Base-by-base conservation (phyloP, 2,888 invertebrate species). In the Entomobrya multifasciata region DNA sequence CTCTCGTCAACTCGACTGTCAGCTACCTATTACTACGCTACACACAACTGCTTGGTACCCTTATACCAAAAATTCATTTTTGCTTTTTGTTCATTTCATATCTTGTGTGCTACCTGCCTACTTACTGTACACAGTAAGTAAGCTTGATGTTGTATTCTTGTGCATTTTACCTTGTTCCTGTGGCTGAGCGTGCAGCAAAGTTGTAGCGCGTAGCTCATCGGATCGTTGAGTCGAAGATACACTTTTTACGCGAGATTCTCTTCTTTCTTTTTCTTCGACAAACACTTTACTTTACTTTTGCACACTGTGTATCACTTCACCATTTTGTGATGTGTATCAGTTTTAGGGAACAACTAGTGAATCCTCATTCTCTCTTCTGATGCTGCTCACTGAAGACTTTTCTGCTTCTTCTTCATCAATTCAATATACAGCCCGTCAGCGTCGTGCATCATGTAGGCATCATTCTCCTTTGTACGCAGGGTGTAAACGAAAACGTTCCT, bases 401-500 rank as follows among this genome's bases (percentile, higher is more conserved):
- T 27, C 70, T 67, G 15, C 11, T 76, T 55, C 47, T 60, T 77
- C 57, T 57, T 22, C 77, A 78, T 36, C 36, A 77, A 72, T 47
- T 67, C 25, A 60, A 65, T 65, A 79, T 72, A 27, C 65, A 65
- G 30, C 27, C 25, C 62, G 78, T 78, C 78, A 78, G 78, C 78
- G 62, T 70, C 70, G 41, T 84, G 84, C 84, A 77, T 84, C 41
- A 70, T 84, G 84, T 67, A 77, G 49, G 62, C 81, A 47, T 49
- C 76, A 76, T 65, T 65, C 67, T 44, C 41, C 44, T 65, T 41
- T 65, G 62, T 70, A 80, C 52, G 25, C 84, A 88, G 89, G 90
- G 90, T 90, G 90, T 85, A 87, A 88, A 89, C 89, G 83, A 65
- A 84, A 89, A 87, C 90, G 91, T 91, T 91, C 91, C 90, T 90